Evolutionary conservation across 2,888 invertebrate species (phyloP).

Genomic region (Mycalesis mineus): DNA sequence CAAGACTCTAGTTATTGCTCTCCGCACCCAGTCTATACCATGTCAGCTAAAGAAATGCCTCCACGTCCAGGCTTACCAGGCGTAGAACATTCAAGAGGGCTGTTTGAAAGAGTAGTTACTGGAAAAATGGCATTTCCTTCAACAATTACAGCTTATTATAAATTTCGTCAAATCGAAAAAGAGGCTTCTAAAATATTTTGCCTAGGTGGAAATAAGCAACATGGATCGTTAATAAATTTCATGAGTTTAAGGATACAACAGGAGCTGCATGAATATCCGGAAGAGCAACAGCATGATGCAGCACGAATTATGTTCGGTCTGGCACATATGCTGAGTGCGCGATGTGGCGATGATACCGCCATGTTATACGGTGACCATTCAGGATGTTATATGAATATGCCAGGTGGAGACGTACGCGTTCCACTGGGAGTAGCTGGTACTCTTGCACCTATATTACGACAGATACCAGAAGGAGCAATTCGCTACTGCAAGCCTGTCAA

Average conservation of each 20-base stretch:
- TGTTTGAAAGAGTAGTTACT: conserved; percentile 81
- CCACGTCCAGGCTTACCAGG: conserved; percentile 75
- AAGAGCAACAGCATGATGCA: conserved; percentile 82
- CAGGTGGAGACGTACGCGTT: conserved; percentile 77
- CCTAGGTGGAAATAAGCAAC: conserved; percentile 78
- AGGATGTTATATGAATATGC: conserved; percentile 75
- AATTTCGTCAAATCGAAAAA: conserved; percentile 81
- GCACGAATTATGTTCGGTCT: conserved; percentile 83
- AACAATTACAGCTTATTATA: conserved; percentile 80
- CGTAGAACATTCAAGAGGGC: conserved; percentile 71
- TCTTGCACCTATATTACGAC: conserved; percentile 81
- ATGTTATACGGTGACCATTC: conserved; percentile 60
- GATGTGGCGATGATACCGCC: conserved; percentile 81
- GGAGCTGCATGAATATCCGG: conserved; percentile 81
- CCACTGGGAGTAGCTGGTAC: conserved; percentile 82
- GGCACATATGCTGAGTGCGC: conserved; percentile 78
- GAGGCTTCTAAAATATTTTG: conserved; percentile 81
- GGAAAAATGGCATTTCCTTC: conserved; percentile 80
- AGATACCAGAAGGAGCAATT: conserved; percentile 79
- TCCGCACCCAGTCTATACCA: conserved; percentile 78
- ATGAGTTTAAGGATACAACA: conserved; percentile 82
- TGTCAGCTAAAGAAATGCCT: conserved; percentile 81
- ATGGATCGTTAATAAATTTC: conserved; percentile 82
- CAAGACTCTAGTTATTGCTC: conserved; percentile 69
- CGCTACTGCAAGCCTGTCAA: conserved; percentile 84